Percentiles rank a stretch among this genome's conserved stretches.
These are phyloP conservation scores for Drosophila erecta DNA, from an alignment of 1,140 invertebrate species.

Conservation along the genomic window DNA sequence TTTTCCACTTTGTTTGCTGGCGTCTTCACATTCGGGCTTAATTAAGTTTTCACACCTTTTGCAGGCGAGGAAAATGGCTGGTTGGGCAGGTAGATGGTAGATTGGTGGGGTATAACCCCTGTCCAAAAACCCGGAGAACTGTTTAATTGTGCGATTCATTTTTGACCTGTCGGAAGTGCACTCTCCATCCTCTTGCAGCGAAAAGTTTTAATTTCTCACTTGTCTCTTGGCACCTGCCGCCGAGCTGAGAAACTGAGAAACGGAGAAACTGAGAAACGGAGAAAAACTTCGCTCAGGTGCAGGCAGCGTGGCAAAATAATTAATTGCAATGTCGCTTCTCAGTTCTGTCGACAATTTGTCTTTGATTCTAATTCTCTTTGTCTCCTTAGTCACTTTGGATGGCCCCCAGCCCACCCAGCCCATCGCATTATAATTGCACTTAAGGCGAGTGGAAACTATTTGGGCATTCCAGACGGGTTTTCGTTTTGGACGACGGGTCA, in stretches of 20 bases:
- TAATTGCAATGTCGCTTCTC: constrained; percentile 72
- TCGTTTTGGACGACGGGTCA: not conserved
- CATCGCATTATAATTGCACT: constrained; percentile 56
- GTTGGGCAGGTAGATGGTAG: not conserved
- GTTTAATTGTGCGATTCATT: constrained; percentile 81
- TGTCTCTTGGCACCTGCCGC: constrained; percentile 64
- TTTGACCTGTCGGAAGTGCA: constrained; percentile 75
- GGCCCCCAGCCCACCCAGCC: no score
- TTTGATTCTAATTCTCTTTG: constrained; percentile 67
- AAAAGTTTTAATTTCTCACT: constrained; percentile 81
- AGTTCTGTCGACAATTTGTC: constrained; percentile 76
- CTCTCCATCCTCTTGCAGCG: not conserved
- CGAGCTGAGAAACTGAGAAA: constrained; percentile 5
- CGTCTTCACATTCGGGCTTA: constrained; percentile 55
- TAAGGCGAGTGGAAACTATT: constrained; percentile 10
- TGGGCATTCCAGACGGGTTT: constrained; percentile 13
- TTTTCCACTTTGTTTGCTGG: constrained; percentile 25
- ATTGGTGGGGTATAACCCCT: constrained; percentile 3
- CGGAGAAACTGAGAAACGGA: not conserved
- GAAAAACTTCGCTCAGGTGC: constrained; percentile 32
- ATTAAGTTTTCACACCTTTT: constrained; percentile 72
- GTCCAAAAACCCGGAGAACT: constrained; percentile 34
- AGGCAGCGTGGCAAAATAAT: constrained; percentile 68
- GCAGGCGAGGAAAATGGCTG: constrained; percentile 7
- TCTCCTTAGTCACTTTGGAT: constrained; percentile 12